Percentiles rank a stretch among this genome's conserved stretches.
Conservation (phyloP, 2,888 invertebrate genomes). For the Apantesis nais region DNA sequence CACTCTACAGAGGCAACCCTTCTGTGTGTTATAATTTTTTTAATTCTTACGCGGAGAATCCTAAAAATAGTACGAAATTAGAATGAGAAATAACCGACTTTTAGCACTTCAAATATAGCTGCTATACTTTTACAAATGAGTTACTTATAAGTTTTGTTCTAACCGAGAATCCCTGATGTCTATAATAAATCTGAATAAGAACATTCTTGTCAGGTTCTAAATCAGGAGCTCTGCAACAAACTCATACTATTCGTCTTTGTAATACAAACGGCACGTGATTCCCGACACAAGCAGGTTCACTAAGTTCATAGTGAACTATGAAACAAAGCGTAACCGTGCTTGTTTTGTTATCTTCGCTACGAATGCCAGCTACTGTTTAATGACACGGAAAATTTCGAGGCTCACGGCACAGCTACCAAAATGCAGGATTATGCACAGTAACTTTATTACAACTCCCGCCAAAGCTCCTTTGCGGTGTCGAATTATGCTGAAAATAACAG, state of each 20-base stretch:
- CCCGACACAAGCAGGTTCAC: constrained; percentile 44
- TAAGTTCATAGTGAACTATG: constrained; percentile 56
- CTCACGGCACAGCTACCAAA: constrained; percentile 57
- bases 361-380: constrained; percentile 58
- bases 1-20: too few species aligned
- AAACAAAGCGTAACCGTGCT: constrained; percentile 55
- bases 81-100: not conserved
- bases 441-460: constrained; percentile 57
- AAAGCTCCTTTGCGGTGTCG: constrained; percentile 35
- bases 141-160: not conserved
- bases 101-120: not conserved
- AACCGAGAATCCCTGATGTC: not conserved
- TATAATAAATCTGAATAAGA: not conserved
- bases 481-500: constrained; percentile 20
- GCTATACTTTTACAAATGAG: not conserved
- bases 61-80: not conserved
- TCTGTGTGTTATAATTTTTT: too few species aligned
- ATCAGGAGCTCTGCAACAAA: not conserved
- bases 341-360: constrained; percentile 53
- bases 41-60: too few species aligned
- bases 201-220: not conserved
- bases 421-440: constrained; percentile 67
- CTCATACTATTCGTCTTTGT: constrained; percentile 21
- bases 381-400: constrained; percentile 73
- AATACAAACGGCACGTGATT: constrained; percentile 22